Conservation (phyloP, 2,797 vertebrate genomes). For the Sardinella longiceps region DNA sequence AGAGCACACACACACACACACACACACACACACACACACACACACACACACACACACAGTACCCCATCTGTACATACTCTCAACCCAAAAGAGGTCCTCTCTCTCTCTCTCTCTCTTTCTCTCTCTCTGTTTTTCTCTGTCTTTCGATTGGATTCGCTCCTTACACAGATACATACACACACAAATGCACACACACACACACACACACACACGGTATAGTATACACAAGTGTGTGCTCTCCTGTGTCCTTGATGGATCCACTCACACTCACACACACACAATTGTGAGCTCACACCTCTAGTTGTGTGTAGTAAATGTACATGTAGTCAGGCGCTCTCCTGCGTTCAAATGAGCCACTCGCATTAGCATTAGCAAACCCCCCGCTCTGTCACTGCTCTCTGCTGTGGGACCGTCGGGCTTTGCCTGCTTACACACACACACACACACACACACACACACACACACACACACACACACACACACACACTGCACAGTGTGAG, state of each 20-base stretch:
- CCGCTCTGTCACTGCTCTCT: not conserved
- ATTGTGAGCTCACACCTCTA: too few species aligned
- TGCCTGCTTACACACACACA: not conserved
- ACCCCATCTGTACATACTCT: not conserved
- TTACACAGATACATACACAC: not conserved
- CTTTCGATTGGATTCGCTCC: not conserved
- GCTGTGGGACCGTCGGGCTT: not conserved
- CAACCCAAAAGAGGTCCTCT: not conserved
- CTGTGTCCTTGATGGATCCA: too few species aligned
- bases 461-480: not conserved
- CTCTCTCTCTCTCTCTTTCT: slow-evolving; percentile 13
- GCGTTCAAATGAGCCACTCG: not conserved
- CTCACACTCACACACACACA: too few species aligned
- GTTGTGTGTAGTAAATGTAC: too few species aligned
- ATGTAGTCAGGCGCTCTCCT: not conserved
- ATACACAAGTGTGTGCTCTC: too few species aligned
- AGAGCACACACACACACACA: slow-evolving; percentile 55
- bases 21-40: slow-evolving; percentile 31
- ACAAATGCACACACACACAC: not conserved
- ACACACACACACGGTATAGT: too few species aligned
- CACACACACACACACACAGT: slow-evolving; percentile 30
- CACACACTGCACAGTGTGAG: not conserved
- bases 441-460: not conserved
- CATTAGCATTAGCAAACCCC: not conserved
- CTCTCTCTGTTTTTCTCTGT: slow-evolving; percentile 22